Evolutionary conservation across 2,797 vertebrate species (phyloP).

Genomic region (Ctenopoma multispine): DNA sequence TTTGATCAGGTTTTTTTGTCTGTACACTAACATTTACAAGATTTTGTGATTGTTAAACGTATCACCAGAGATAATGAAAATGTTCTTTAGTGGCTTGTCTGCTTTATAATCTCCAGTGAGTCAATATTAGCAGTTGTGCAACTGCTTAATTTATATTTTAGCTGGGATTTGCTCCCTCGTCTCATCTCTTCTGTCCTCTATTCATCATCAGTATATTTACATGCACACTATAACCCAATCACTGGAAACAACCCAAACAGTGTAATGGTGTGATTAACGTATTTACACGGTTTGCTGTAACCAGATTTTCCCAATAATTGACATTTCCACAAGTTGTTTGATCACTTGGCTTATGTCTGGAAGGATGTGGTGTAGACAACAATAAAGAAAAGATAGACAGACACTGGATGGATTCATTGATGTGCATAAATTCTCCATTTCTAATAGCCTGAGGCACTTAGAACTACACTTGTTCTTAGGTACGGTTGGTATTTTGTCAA

Average conservation of each 20-base stretch:
- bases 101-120: slow-evolving; percentile 19
- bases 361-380: slow-evolving; percentile 17
- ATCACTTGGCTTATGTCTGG: slow-evolving; percentile 41
- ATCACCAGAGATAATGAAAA: not conserved
- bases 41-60: slow-evolving; percentile 13
- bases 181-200: slow-evolving; percentile 9
- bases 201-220: slow-evolving; percentile 41
- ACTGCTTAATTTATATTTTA: slow-evolving; percentile 34
- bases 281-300: slow-evolving; percentile 42
- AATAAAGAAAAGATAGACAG: slow-evolving; percentile 7
- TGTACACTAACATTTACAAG: too few relatives aligned
- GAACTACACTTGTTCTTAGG: too few relatives aligned
- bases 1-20: not conserved
- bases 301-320: slow-evolving; percentile 52
- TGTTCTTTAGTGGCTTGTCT: slow-evolving; percentile 5
- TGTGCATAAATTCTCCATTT: not conserved
- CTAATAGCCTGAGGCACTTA: not conserved
- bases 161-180: not conserved
- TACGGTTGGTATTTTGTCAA: too few relatives aligned
- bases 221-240: slow-evolving; percentile 26
- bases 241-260: slow-evolving; percentile 46
- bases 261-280: slow-evolving; percentile 56
- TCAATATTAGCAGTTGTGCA: slow-evolving; percentile 21
- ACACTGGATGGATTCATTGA: not conserved
- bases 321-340: slow-evolving; percentile 37